Evolutionary conservation across 2,888 invertebrate species (phyloP), one percentile per base, ranked within the genome.

Genomic region (Kuschelorhynchus macadamiae): DNA sequence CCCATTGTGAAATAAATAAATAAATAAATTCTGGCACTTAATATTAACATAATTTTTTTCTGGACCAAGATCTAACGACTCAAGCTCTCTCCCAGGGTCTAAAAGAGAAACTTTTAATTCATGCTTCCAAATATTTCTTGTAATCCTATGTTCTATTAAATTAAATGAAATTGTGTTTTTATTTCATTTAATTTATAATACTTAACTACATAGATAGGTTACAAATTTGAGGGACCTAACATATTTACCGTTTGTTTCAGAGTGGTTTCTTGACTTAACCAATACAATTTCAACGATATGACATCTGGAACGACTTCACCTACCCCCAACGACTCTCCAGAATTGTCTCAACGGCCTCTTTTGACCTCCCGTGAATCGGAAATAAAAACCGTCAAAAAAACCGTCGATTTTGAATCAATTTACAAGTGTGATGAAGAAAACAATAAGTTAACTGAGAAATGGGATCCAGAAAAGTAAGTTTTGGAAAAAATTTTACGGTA

Each of bases 271-370:
- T 61, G 49, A 64, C 50, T 68, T 21, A 53, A 66, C 46, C 46
- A 52, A 60, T 49, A 50, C 64, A 25, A n/a, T 12, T 62, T 33
- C 57, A 50, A 55, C 47, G 73, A 68, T 70, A 80, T 80, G 80
- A 80, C 80, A 57, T 80, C 80, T 46, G 80, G 79, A 53, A 80
- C 80, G 39, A 77, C 78, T 59, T 79, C 81, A 18, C 79, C 79
- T 49, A 79, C 79, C 46, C 79, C 79, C 53, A 78, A 78, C 49
- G 80, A 80, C 70, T 80, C 80, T 56, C 81, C 80, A 71, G 78
- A 79, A 52, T 72, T 80, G 66, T 75, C 76, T 14, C 79, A 79
- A 70, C 73, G 80, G 60, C 80, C 80, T n/a, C 73, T 80, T 47
- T 72, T 80, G 39, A 75, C 75, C 12, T 71, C 72, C 11, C 56